phyloP scores from a whole-genome alignment of 92 coral and sea anemone genomes.

The Siderastrea radians region DNA sequence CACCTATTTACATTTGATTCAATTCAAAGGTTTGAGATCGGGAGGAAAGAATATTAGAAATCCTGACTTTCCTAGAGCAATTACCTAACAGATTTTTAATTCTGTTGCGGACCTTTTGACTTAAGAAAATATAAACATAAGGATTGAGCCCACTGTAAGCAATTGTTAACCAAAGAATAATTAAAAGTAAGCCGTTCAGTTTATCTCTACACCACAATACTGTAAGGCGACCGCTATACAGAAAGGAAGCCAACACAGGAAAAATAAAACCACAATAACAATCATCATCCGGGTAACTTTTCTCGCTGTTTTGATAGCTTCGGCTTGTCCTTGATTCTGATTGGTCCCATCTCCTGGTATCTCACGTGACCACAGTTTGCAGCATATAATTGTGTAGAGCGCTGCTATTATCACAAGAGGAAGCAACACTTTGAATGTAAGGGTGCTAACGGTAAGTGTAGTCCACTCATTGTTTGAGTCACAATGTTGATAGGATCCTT shows the following conservation, averaged over 20 bases:
- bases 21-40: too few species aligned
- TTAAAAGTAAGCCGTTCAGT: background rate
- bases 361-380: conserved; percentile 1
- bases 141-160: conserved; percentile 18
- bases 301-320: conserved; percentile 22
- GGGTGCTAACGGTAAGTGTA: too few species aligned
- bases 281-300: conserved; percentile 34
- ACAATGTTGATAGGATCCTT: background rate
- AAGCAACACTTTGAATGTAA: too few species aligned
- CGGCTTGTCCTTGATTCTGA: conserved; percentile 20
- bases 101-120: background rate
- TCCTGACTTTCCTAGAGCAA: background rate
- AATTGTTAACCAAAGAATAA: background rate
- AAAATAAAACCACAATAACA: conserved; percentile 5
- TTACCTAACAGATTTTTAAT: background rate
- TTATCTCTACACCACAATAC: too few species aligned
- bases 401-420: background rate
- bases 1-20: too few species aligned
- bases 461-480: too few species aligned
- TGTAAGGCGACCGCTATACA: too few species aligned
- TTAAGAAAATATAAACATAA: background rate
- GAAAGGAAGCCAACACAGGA: conserved; percentile 18
- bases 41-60: too few species aligned
- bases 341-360: conserved; percentile 21
- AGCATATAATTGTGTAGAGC: background rate